Conservation (phyloP, 2,888 invertebrate species). For the Epinotia ramella region DNA sequence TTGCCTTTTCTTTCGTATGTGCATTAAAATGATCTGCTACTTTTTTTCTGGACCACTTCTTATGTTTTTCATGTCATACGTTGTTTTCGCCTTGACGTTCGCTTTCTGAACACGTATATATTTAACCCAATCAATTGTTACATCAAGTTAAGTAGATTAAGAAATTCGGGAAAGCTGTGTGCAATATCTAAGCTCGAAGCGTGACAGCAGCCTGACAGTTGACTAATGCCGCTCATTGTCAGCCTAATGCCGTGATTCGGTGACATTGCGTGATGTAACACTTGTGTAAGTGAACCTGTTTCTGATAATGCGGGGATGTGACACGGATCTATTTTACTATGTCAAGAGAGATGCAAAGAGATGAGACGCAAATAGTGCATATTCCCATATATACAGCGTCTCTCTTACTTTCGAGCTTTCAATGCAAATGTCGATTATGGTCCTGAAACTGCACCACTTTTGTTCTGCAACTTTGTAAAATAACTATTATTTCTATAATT, state of each 20-base stretch:
- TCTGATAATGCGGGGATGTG: neutral
- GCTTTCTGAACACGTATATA: neutral
- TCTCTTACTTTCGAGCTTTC: too few species aligned
- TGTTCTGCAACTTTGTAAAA: too few species aligned
- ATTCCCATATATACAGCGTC: too few species aligned
- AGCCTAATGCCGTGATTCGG: conserved; percentile 44
- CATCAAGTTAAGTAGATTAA: conserved; percentile 43
- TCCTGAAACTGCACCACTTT: too few species aligned
- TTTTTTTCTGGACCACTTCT: too few species aligned
- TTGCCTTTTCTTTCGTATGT: too few species aligned
- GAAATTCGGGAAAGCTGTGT: conserved; percentile 44
- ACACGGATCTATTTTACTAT: conserved; percentile 3
- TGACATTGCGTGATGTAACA: conserved; percentile 39
- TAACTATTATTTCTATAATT: too few species aligned
- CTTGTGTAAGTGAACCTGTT: conserved; percentile 29
- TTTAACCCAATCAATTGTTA: conserved; percentile 26
- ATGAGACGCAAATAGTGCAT: conserved; percentile 17
- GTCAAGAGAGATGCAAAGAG: conserved; percentile 6
- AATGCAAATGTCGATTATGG: too few species aligned
- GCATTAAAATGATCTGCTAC: too few species aligned
- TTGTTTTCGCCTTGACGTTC: too few species aligned
- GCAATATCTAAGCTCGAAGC: conserved; percentile 38
- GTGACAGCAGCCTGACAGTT: conserved; percentile 43
- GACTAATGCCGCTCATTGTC: conserved; percentile 43
- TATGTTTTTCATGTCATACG: too few species aligned